These are phyloP conservation scores for Choloepus hoffmanni DNA, from an alignment of 2,113 vertebrate species.

Conservation along the genomic window DNA sequence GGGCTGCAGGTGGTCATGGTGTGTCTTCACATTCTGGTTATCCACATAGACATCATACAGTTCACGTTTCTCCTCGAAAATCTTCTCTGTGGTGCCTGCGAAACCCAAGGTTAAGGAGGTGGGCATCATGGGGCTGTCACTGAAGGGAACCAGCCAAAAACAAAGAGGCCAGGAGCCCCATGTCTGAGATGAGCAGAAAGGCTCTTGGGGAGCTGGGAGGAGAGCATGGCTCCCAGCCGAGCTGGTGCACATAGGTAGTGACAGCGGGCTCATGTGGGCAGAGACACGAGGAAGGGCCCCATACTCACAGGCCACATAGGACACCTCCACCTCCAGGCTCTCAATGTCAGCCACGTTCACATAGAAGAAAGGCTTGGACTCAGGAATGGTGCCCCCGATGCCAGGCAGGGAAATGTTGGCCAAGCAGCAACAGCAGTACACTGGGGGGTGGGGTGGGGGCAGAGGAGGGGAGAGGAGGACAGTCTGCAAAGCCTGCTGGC, in stretches of 20 bases:
- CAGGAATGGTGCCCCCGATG: constrained; percentile 93
- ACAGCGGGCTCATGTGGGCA: accelerated
- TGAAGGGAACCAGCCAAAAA: neutral
- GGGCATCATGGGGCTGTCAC: accelerated
- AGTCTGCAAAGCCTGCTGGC: accelerated
- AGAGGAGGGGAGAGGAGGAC: neutral
- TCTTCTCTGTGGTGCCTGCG: constrained; percentile 98
- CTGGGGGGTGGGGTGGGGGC: constrained; percentile 76
- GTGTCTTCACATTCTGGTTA: constrained; percentile 99
- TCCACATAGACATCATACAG: constrained; percentile 97
- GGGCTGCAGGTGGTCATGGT: constrained; percentile 93
- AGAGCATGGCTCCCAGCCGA: neutral
- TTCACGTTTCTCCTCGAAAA: constrained; percentile 97
- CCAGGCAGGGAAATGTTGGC: constrained; percentile 96
- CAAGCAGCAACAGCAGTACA: constrained; percentile 98
- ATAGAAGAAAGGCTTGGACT: constrained; percentile 98
- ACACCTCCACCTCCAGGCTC: constrained; percentile 94
- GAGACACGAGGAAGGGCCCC: neutral
- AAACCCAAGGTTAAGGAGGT: neutral
- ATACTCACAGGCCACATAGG: constrained; percentile 97
- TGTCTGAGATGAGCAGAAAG: neutral
- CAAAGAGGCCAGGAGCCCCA: neutral
- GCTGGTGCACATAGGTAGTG: accelerated
- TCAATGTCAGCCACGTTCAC: constrained; percentile 97
- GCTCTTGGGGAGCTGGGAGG: neutral